A percentile compares a stretch with the other conserved stretches of the same genome.
Evolutionary conservation across 2,113 vertebrate genomes (phyloP).

Genomic region (Zingel zingel): DNA sequence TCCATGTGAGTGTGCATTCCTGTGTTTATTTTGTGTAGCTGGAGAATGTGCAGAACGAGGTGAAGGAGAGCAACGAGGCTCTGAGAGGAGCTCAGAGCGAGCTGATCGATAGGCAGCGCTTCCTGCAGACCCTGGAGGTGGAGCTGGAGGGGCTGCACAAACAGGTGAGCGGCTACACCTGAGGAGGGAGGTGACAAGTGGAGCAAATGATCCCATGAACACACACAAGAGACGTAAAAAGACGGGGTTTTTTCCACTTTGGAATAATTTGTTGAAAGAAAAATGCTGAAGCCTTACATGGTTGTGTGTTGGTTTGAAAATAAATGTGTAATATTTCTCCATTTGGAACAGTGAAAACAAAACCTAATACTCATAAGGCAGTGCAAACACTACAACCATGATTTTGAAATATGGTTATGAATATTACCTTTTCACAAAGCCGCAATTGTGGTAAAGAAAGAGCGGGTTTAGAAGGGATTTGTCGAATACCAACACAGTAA

Average conservation of each 20-base stretch:
- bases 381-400: slow-evolving; percentile 4
- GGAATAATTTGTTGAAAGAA: not conserved
- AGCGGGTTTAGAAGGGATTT: slow-evolving; percentile 16
- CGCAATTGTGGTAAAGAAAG: not conserved
- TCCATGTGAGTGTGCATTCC: not conserved
- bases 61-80: slow-evolving; percentile 84
- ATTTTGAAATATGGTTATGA: not conserved
- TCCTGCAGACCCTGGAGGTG: slow-evolving; percentile 85
- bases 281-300: not conserved
- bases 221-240: not conserved
- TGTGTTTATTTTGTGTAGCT: slow-evolving; percentile 63
- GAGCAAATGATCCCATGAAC: not conserved
- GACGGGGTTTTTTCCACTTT: too few species aligned
- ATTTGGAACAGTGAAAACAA: slow-evolving; percentile 36
- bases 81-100: slow-evolving; percentile 81
- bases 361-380: not conserved
- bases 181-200: not conserved
- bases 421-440: slow-evolving; percentile 29
- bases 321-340: not conserved
- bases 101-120: slow-evolving; percentile 84
- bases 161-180: slow-evolving; percentile 76
- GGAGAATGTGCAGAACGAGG: slow-evolving; percentile 83
- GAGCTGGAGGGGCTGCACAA: slow-evolving; percentile 87
- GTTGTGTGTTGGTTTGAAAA: not conserved
- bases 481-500: slow-evolving; percentile 10